Evolutionary conservation across 2,113 vertebrate species (phyloP), one percentile per base, ranked within the genome.

Genomic region (Tinamus guttatus): DNA sequence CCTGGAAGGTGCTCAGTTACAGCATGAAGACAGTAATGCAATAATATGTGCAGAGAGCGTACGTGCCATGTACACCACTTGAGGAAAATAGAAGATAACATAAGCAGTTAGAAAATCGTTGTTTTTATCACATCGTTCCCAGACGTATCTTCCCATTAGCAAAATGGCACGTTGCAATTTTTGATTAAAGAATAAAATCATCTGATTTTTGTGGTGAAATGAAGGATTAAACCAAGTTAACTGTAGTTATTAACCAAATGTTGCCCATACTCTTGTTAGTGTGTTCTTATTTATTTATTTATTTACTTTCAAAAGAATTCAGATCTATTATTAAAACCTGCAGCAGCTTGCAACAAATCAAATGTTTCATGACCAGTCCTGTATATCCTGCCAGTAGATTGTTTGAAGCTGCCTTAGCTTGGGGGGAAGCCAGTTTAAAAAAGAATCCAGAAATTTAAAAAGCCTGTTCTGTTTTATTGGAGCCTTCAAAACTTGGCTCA

Each of bases 341-440:
- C n/a, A 88, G 41, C 43, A 85, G 10, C 40, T 82, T 80, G 52
- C 36, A 87, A 25, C 1, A 22, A 81, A 85, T 80, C n/a, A 22
- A 20, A 36, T 22, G 12, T 22, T 90, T 90, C 36, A 21, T 56
- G 43, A 30, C 60, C 63, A 81, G 64, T 62, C 80, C 59, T 94
- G 36, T 86, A 47, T 7, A 81, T 47, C 24, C 63, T 89, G 54
- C 78, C 34, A 91, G 63, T 13, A 95, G 69, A 85, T 47, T 78
- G 21, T 94, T 83, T 88, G 89, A 93, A 95, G 68, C 54, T 94
- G 76, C 11, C 40, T 85, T 89, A 25, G 49, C 81, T 79, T 85
- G 52, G 13, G 81, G 40, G 10, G 71, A 83, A 94, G 11, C 36
- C 30, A 49, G 22, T 81, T 89, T 24, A 81, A 78, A 80, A 52